These are phyloP conservation scores for Drosophila setosimentum DNA, from an alignment of 2,888 invertebrate genomes.

Conservation along the genomic window DNA sequence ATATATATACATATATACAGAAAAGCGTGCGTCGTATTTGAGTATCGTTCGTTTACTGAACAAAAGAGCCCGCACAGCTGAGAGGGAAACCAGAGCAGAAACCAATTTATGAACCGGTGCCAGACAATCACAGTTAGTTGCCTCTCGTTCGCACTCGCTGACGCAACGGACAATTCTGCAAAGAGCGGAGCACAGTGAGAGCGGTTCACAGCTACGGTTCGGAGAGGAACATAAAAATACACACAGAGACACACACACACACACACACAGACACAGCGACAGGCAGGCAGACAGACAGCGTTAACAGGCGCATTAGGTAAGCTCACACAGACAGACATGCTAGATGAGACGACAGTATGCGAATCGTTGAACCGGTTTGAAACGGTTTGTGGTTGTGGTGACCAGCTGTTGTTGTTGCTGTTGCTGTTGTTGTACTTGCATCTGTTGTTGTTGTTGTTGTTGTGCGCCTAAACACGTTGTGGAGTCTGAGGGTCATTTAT, in stretches of 20 bases:
- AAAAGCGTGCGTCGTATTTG: constrained; percentile 52
- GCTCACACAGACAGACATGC: constrained; percentile 18
- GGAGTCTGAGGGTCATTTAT: constrained; percentile 60
- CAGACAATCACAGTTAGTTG: constrained; percentile 45
- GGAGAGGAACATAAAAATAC: constrained; percentile 31
- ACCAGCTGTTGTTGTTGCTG: constrained; percentile 3
- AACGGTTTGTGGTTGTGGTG: constrained; percentile 53
- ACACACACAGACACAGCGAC: constrained; percentile 2
- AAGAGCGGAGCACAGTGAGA: constrained; percentile 38
- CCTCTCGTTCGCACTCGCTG: constrained; percentile 37
- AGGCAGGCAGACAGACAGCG: neutral
- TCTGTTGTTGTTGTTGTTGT: constrained; percentile 8
- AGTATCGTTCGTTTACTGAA: constrained; percentile 57
- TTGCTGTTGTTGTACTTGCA: constrained; percentile 16
- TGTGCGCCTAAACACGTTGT: constrained; percentile 42
- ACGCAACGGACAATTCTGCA: constrained; percentile 34
- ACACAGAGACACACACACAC: neutral
- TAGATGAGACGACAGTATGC: constrained; percentile 12
- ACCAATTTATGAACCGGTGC: constrained; percentile 67
- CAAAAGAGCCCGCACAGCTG: constrained; percentile 39
- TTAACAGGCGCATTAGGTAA: constrained; percentile 33
- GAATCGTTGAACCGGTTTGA: constrained; percentile 59
- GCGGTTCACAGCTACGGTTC: constrained; percentile 58
- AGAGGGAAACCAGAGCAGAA: constrained; percentile 61
- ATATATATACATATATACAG: neutral